phyloP scores from a whole-genome alignment of 2,113 vertebrate genomes.

The Mandrillus leucophaeus region DNA sequence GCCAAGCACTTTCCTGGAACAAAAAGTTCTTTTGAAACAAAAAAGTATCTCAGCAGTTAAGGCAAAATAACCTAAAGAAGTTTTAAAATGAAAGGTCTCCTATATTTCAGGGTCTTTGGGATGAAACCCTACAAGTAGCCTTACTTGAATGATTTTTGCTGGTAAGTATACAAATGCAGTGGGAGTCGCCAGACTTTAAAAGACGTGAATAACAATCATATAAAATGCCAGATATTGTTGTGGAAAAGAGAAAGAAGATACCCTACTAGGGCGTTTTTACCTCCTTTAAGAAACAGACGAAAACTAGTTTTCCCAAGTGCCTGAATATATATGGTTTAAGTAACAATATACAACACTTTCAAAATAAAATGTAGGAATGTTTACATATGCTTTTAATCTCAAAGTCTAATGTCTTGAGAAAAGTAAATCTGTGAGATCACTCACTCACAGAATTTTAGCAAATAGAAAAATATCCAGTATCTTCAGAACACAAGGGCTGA shows the following conservation, averaged over 20 bases:
- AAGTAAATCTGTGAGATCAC: slow-evolving; percentile 21
- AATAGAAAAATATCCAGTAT: background rate
- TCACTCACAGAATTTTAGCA: slow-evolving; percentile 13
- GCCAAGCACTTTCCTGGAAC: background rate
- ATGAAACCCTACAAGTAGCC: background rate
- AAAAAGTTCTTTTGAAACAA: background rate
- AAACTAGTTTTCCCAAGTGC: slow-evolving; percentile 5
- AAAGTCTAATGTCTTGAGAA: slow-evolving; percentile 21
- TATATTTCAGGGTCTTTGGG: background rate
- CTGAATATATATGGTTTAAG: background rate
- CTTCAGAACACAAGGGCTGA: background rate
- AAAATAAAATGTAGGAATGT: slow-evolving; percentile 31
- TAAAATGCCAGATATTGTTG: background rate
- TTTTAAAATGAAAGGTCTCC: slow-evolving; percentile 47
- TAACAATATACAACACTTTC: slow-evolving; percentile 12
- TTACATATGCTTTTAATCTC: slow-evolving; percentile 34
- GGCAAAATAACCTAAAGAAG: background rate
- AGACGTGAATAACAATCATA: background rate
- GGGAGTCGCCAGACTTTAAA: background rate
- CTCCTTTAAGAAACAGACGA: slow-evolving; percentile 40
- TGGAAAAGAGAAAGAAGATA: background rate
- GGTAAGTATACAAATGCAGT: background rate
- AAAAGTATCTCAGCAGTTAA: background rate
- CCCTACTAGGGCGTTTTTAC: background rate
- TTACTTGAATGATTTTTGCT: background rate